Conservation (phyloP, 1,140 invertebrate species). For the Samia ricini region DNA sequence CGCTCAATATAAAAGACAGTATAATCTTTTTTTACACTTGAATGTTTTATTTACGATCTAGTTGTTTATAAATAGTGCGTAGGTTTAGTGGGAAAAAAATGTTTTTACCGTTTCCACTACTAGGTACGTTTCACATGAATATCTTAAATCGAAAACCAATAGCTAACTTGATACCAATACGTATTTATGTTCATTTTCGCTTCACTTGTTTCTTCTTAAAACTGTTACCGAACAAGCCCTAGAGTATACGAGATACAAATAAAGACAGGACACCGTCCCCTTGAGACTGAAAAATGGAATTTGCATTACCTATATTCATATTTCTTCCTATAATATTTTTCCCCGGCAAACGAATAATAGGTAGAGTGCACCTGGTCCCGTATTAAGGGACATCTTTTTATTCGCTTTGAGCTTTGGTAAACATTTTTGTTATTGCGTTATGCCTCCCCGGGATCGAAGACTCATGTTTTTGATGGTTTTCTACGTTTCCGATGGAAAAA, state of each 20-base stretch:
- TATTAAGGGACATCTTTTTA: constrained; percentile 74
- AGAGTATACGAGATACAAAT: constrained; percentile 38
- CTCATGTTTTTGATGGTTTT: constrained; percentile 32
- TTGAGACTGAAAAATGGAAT: constrained; percentile 46
- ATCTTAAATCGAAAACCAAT: constrained; percentile 23
- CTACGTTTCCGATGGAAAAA: constrained; percentile 34
- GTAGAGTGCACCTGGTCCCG: constrained; percentile 61
- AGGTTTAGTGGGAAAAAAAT: too few relatives aligned
- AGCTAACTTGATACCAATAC: constrained; percentile 18
- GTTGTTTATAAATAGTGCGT: background rate
- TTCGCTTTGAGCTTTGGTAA: constrained; percentile 64
- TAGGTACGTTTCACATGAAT: constrained; percentile 5
- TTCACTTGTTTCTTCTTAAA: constrained; percentile 51
- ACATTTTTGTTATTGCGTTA: constrained; percentile 68
- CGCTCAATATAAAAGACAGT: background rate
- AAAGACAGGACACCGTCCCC: constrained; percentile 35
- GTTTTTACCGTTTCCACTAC: background rate
- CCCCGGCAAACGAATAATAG: constrained; percentile 68
- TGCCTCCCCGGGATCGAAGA: constrained; percentile 21
- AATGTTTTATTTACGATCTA: background rate
- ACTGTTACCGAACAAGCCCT: constrained; percentile 54
- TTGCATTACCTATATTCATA: constrained; percentile 67
- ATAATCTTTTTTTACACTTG: background rate
- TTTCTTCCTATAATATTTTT: constrained; percentile 52
- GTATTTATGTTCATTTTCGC: constrained; percentile 25